Conservation (phyloP, 2,113 vertebrate species). For the Zosterops borbonicus region DNA sequence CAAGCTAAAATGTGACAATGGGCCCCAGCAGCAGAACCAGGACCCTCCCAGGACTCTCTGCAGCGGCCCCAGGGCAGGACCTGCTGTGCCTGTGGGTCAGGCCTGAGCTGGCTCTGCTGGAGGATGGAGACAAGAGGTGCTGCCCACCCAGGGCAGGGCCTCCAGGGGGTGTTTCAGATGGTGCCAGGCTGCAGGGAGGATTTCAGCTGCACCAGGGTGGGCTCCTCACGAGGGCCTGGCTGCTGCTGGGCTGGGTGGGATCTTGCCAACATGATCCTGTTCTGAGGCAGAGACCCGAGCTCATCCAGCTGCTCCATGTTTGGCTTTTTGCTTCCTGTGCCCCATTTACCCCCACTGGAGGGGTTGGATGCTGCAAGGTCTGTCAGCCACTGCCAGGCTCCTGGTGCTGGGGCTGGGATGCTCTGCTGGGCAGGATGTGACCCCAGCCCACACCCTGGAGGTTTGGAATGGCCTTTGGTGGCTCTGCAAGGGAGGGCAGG, state of each 20-base stretch:
- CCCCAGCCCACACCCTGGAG: accelerated
- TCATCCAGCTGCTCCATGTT: neutral
- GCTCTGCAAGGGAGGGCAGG: neutral
- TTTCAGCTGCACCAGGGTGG: neutral
- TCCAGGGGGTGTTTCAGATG: too few species aligned
- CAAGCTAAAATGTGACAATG: accelerated
- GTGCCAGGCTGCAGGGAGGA: neutral
- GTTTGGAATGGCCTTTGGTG: neutral
- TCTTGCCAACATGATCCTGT: neutral
- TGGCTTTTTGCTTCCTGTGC: neutral
- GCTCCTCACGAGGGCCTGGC: too few species aligned
- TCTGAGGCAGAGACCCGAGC: neutral
- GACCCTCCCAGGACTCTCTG: neutral
- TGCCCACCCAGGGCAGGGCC: neutral
- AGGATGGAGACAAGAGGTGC: neutral
- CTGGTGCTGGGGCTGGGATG: neutral
- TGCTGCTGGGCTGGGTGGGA: neutral
- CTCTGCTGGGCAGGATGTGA: accelerated
- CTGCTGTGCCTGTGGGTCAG: accelerated
- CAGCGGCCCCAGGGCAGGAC: neutral
- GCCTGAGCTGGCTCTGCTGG: neutral
- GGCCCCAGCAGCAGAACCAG: neutral
- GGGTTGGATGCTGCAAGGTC: neutral
- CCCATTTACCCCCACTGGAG: neutral
- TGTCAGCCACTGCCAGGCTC: neutral